Percentiles rank a stretch among this genome's conserved stretches.
These are phyloP conservation scores for Podargus strigoides DNA, from an alignment of 2,797 vertebrate species.

Conservation along the genomic window DNA sequence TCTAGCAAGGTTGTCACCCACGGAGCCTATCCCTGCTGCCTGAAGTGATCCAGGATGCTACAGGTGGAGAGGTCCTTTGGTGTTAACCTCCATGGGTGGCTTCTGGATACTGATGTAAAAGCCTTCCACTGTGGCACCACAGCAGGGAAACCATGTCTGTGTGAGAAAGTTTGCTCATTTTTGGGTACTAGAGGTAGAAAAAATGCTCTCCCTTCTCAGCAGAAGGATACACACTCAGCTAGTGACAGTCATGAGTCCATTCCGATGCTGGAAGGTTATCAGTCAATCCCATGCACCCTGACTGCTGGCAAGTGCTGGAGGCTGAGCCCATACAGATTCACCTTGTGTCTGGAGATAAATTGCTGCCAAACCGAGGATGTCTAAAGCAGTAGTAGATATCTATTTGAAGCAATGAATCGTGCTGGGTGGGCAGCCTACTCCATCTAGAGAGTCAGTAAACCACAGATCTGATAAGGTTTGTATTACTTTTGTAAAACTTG, in stretches of 20 bases:
- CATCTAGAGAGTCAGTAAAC: not conserved
- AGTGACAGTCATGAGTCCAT: not conserved
- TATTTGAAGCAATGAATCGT: not conserved
- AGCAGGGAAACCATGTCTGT: not conserved
- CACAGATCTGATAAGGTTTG: not conserved
- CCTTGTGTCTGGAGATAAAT: not conserved
- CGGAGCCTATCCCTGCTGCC: not conserved
- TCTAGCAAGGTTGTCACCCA: not conserved
- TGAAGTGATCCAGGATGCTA: not conserved
- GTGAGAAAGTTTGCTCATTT: not conserved
- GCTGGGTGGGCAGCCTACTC: not conserved
- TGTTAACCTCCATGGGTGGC: not conserved
- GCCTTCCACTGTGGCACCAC: not conserved
- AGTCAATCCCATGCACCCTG: not conserved
- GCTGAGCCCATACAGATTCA: not conserved
- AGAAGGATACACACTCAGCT: not conserved
- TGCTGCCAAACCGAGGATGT: not conserved
- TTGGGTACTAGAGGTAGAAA: not conserved
- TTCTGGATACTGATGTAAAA: not conserved
- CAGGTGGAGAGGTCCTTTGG: not conserved
- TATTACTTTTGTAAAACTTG: not conserved
- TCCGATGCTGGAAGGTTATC: not conserved
- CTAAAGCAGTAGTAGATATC: not conserved
- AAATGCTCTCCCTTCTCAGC: not conserved
- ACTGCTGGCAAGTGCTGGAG: not conserved